Base-by-base conservation (phyloP, 2,113 vertebrate genomes). In the Embiotoca jacksoni region DNA sequence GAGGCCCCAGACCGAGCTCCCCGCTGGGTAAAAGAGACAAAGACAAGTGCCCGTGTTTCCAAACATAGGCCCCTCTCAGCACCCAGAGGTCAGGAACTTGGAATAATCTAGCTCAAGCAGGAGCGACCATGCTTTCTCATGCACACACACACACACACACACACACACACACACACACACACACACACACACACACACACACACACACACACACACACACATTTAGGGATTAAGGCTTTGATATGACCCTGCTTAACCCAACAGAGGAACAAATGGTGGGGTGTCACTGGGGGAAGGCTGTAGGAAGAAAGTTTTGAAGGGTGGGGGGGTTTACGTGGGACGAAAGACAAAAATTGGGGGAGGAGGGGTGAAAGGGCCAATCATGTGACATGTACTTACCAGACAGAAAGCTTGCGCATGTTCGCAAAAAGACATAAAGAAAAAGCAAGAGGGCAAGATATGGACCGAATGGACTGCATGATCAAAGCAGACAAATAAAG, bases 191-290 rank as follows among this genome's bases (percentile, higher is more conserved):
- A 66, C 49, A 35, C 68, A 65, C 16, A 65, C 54, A 54, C 37
- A 60, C 35, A 63, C 55, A 72, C 81, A 81, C 58, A 73, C 57
- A 49, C 63, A 70, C 39, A 60, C 61, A 74, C 69, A 75, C 49
- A 72, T 75, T 83, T 75, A 63, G 75, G 87, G 82, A 88, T 87
- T 88, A 82, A 66, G 66, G 70, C 89, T 94, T 91, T 91, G 81
- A 93, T 89, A 74, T 89, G 91, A 94, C 93, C 94, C 91, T 89
- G 81, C 87, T 94, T 94, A 94, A 95, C 94, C 94, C 84, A 69
- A 50, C 46, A 49, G 81, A 60, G 70, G 67, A 79, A 47, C 54
- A 30, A 86, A 84, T 75, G 68, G 75, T 0, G 0, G 74, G 70
- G 65, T 83, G 84, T 73, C 72, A 62, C 46, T 31, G 69, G 58